phyloP scores from a whole-genome alignment of 2,797 vertebrate genomes.

The Sorex maritimensis region DNA sequence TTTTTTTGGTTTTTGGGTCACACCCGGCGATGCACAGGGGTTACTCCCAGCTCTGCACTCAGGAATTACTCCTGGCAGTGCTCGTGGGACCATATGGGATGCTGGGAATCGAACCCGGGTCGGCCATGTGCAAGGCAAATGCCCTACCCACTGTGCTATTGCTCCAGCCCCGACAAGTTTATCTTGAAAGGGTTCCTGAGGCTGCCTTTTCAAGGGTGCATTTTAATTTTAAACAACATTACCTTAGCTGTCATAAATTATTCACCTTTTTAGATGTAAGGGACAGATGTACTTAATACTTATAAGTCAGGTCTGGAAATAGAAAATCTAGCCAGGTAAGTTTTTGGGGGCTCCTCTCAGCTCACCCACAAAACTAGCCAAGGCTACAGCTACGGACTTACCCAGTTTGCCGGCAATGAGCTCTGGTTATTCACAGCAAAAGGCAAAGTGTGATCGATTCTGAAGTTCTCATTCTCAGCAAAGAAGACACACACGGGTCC shows the following conservation, averaged over 20 bases:
- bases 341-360: background rate
- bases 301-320: background rate
- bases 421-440: constrained; percentile 37
- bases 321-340: background rate
- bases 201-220: background rate
- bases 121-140: too few species aligned
- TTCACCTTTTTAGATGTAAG: background rate
- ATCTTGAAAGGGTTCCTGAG: background rate
- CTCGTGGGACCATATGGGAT: too few species aligned
- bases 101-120: too few species aligned
- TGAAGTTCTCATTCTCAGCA: background rate
- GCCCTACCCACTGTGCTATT: too few species aligned
- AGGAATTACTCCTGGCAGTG: too few species aligned
- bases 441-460: background rate
- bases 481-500: background rate
- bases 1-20: too few species aligned
- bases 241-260: background rate
- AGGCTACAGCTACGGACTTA: background rate
- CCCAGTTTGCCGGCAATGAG: background rate
- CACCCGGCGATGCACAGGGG: too few species aligned
- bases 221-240: constrained; percentile 50
- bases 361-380: background rate
- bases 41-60: too few species aligned
- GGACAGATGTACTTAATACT: background rate
- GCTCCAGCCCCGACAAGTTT: background rate